Conservation (phyloP, 2,888 invertebrate genomes). For the Aphidius colemani region DNA sequence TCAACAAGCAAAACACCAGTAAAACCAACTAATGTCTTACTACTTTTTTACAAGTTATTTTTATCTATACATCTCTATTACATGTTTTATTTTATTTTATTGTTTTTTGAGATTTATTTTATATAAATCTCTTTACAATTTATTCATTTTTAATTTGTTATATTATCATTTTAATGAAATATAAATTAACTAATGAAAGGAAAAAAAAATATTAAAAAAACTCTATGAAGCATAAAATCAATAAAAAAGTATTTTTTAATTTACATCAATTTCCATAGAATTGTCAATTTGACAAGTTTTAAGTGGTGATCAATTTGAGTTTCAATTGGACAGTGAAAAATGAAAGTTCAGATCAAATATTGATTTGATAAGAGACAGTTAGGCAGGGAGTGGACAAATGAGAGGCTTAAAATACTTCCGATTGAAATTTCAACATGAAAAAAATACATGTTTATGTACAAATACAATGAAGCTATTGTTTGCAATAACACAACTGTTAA, state of each 20-base stretch:
- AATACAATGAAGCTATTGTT: no score
- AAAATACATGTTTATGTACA: no score
- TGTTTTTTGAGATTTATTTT: no score
- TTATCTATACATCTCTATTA: not conserved
- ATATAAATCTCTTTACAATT: no score
- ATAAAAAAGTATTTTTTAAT: constrained; percentile 19
- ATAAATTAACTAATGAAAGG: no score
- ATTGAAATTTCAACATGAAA: constrained; percentile 14
- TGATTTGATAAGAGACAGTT: constrained; percentile 8
- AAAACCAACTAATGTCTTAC: constrained; percentile 22
- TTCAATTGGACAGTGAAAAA: constrained; percentile 16
- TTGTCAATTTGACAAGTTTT: constrained; percentile 11
- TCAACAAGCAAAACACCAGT: constrained; percentile 22
- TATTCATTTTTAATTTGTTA: no score
- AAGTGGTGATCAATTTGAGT: constrained; percentile 20
- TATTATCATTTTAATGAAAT: no score
- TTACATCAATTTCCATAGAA: constrained; percentile 8
- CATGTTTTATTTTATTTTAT: no score
- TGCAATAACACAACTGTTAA: no score
- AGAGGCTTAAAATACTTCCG: not conserved
- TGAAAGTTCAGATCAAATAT: constrained; percentile 23
- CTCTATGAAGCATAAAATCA: constrained; percentile 3
- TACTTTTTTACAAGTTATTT: constrained; percentile 14
- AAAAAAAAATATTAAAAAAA: not conserved
- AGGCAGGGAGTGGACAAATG: not conserved